Conservation (phyloP, 2,888 invertebrate genomes). For the Sphaerophoria taeniata region DNA sequence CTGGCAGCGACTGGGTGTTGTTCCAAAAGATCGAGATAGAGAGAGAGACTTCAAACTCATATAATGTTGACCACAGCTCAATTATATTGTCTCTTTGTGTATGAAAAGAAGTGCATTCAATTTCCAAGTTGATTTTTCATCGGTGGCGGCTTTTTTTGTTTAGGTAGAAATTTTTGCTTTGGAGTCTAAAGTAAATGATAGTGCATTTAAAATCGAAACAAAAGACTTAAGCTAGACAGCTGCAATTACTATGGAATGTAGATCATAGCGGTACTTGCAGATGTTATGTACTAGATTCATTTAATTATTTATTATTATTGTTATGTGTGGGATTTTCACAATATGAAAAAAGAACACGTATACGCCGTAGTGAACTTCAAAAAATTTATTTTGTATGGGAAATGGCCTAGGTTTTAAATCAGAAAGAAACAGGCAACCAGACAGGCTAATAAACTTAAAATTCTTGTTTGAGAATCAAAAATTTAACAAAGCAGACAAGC, state of each 20-base stretch:
- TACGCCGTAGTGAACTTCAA: constrained; percentile 41
- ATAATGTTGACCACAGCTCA: constrained; percentile 13
- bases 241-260: no score
- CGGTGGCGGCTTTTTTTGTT: constrained; percentile 6
- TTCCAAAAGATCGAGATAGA: constrained; percentile 7
- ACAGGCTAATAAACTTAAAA: no score
- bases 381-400: no score
- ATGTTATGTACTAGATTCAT: constrained; percentile 18
- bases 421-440: no score
- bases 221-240: no score
- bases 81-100: constrained; percentile 29
- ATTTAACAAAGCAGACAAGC: no score
- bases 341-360: constrained; percentile 21
- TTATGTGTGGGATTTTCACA: constrained; percentile 20
- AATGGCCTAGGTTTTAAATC: no score
- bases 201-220: background rate
- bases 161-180: no score
- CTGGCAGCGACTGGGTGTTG: background rate
- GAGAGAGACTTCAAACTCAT: background rate
- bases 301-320: constrained; percentile 24
- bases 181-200: no score
- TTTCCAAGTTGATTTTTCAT: background rate
- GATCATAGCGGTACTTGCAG: no score
- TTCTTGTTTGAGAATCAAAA: no score
- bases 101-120: constrained; percentile 10